Base-by-base conservation (phyloP, 2,797 vertebrate species). In the Acridotheres tristis region DNA sequence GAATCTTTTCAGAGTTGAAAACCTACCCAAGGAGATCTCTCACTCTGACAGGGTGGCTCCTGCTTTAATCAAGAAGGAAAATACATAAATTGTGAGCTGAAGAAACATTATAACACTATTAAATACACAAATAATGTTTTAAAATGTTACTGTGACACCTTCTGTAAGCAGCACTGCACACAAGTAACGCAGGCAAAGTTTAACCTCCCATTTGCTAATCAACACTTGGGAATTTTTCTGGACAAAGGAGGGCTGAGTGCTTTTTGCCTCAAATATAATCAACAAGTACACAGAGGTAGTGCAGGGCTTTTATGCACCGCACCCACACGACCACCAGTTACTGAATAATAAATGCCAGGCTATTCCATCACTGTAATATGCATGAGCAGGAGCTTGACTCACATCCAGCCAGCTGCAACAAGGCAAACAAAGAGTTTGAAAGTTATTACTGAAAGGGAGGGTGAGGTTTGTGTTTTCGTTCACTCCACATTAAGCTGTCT, bases 331-430 rank as follows among this genome's bases (percentile, higher is more conserved):
- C 93, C 93, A 73, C 92, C 85, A 69, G 77, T 14, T 27, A 73
- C 38, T 90, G 90, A 95, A 95, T 94, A 94, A 95, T 90, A 91
- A 94, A 96, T 93, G 83, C 68, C 71, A 91, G 85, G 27, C 79
- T 45, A 43, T 69, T 72, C 91, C 93, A 66, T 48, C 71, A 76
- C 80, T 78, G 73, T 38, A 88, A 94, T 63, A 82, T 73, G 77
- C 88, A 90, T n/a, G 83, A 91, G 91, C 71, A 2, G 69, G 51
- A 88, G 85, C 71, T 57, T 95, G 96, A 90, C 74, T 94, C 86
- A 62, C 84, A 18, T 55, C 57, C 84, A 90, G 79, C 30, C 94
- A 78, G 79, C 84, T 85, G 68, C 57, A 36, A 47, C 26, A 51
- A 66, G 68, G 87, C 53, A 87, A 91, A 96, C 95, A 96, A 94